Evolutionary conservation across 2,113 vertebrate species (phyloP).

Genomic region (Lophochroa leadbeateri): DNA sequence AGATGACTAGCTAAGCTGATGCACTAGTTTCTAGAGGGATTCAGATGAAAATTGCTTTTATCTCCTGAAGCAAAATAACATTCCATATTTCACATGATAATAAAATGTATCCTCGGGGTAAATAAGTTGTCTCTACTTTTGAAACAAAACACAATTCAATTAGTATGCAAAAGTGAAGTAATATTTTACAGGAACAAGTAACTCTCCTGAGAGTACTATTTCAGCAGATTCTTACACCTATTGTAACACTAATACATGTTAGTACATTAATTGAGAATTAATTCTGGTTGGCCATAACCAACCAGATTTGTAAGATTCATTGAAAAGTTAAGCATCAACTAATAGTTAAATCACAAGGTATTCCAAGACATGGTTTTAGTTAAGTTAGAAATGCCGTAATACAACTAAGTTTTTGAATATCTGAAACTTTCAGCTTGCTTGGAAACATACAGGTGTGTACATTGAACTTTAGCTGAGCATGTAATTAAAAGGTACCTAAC

Average conservation of each 20-base stretch:
- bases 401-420: neutral
- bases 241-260: neutral
- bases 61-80: conserved; percentile 66
- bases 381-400: neutral
- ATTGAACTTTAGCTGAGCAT: neutral
- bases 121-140: conserved; percentile 55
- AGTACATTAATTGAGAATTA: neutral
- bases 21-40: conserved; percentile 43
- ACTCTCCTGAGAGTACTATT: conserved; percentile 39
- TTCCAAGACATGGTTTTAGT: neutral
- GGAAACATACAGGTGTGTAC: neutral
- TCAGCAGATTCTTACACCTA: conserved; percentile 35
- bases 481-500: neutral
- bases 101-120: conserved; percentile 65
- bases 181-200: conserved; percentile 39
- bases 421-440: neutral
- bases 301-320: conserved; percentile 31
- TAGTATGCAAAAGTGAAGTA: conserved; percentile 39
- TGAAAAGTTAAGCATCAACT: neutral
- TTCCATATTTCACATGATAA: conserved; percentile 62
- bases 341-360: neutral
- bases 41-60: conserved; percentile 74
- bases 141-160: conserved; percentile 67
- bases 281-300: neutral
- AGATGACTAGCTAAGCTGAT: conserved; percentile 60